Evolutionary conservation across 2,888 invertebrate species (phyloP), one percentile per base, ranked within the genome.

Genomic region (Plutella xylostella): DNA sequence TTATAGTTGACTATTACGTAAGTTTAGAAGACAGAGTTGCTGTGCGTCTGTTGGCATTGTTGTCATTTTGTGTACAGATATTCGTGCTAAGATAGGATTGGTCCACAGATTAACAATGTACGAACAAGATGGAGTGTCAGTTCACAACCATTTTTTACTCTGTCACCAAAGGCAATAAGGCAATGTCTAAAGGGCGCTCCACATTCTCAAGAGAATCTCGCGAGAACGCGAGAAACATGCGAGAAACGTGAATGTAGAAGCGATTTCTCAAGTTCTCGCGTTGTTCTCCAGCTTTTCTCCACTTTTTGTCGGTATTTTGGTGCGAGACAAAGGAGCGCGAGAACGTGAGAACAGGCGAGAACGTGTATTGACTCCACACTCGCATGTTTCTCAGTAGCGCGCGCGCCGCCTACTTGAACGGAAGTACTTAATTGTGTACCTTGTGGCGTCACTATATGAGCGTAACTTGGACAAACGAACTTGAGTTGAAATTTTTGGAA

Each of bases 341-440:
- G 45, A 43, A 47, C 45, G 42, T 41, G 47, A 45, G 38, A 45
- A 45, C 44, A 45, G 44, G 38, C 47, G 47, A 47, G 47, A 47
- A 47, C 47, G 40, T 47, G 38, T 47, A 42, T 42, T 42, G 45
- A 47, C 42, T 45, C 47, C 45, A 47, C 47, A 47, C 45, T 47
- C 45, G 47, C 47, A 45, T 45, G 45, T 45, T 45, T 42, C 30
- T 45, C 39, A 42, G 39, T 48, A 42, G 34, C 39, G 34, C 14
- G 42, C 42, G 41, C 40, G 42, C 37, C 47, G 44, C 45, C 44
- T 41, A 41, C 31, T 47, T 35, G 44, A 47, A 47, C 37, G 42
- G 41, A 28, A 19, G 43, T 44, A 39, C n/a, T n/a, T n/a, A n/a
- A 33, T 39, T 39, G 39, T 39, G 39, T 39, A 39, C 22, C 39